Base-by-base conservation (phyloP, 2,888 invertebrate species). In the Acrocyrtus sp. region DNA sequence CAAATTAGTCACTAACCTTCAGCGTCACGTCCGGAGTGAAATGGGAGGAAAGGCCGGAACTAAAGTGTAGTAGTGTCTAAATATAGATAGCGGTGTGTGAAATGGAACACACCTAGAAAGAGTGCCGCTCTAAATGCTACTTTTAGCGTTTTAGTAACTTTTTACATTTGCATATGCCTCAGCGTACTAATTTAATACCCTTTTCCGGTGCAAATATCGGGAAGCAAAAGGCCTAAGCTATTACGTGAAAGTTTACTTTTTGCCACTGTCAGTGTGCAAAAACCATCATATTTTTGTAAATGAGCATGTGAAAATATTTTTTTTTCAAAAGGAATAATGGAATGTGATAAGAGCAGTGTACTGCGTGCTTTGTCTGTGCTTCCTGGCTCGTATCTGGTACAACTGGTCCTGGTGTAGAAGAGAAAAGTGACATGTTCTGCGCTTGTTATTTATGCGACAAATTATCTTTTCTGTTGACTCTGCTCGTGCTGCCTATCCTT, bases 161-260 rank as follows among this genome's bases (percentile, higher is more conserved):
- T 45, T 56, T 24, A 17, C 48, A 70, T 70, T 70, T 62, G 62
- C 62, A 62, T 70, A 62, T 56, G 47, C n/a, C n/a, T n/a, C n/a
- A n/a, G n/a, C n/a, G n/a, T 57, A 48, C 63, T 45, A 72, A 63
- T 72, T 72, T 63, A 56, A 41, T 51, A 50, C 56, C 19, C 15
- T 34, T 50, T 62, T 54, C 56, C 69, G 69, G 56, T n/a, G 69
- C 56, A n/a, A n/a, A n/a, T n/a, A n/a, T n/a, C n/a, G n/a, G n/a
- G n/a, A n/a, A n/a, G n/a, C 57, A 50, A 61, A 70, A 47, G 62
- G 50, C 62, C n/a, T n/a, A n/a, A 62, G 50, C 69, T 48, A 56
- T 70, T 70, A 62, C 48, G 50, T 10, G 27, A 54, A 43, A 48
- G n/a, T n/a, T n/a, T n/a, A n/a, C n/a, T n/a, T n/a, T n/a, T n/a